Conservation (phyloP, 2,888 invertebrate species). For the Lamproptera curius region DNA sequence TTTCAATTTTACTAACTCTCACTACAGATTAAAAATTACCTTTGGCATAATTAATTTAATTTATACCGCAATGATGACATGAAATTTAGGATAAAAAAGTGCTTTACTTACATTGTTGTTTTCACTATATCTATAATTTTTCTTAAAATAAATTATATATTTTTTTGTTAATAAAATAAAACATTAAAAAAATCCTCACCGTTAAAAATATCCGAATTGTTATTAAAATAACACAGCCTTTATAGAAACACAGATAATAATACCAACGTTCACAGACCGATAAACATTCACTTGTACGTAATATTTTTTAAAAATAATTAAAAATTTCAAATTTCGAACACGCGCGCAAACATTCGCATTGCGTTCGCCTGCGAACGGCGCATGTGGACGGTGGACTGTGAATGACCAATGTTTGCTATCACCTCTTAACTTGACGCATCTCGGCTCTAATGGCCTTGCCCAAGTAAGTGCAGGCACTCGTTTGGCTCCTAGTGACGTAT, state of each 20-base stretch:
- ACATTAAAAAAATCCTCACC: slow-evolving; percentile 4
- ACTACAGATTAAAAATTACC: too few species aligned
- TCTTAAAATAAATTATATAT: not conserved
- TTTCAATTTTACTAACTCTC: too few species aligned
- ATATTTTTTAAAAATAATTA: not conserved
- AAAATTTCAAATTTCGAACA: slow-evolving; percentile 14
- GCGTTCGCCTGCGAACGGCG: slow-evolving; percentile 13
- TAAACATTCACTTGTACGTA: not conserved
- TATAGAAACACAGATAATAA: slow-evolving; percentile 5
- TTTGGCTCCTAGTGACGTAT: slow-evolving; percentile 8
- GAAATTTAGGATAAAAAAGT: too few species aligned
- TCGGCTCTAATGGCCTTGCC: slow-evolving; percentile 13
- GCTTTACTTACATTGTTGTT: too few species aligned
- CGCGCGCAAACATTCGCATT: slow-evolving; percentile 9
- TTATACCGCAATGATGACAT: too few species aligned
- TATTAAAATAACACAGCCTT: slow-evolving; percentile 7
- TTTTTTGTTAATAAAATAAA: slow-evolving; percentile 9
- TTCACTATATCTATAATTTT: not conserved
- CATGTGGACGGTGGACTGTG: slow-evolving; percentile 15
- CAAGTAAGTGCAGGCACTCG: not conserved
- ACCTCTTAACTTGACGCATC: slow-evolving; percentile 18
- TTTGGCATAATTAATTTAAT: too few species aligned
- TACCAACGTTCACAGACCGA: not conserved
- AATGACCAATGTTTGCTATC: slow-evolving; percentile 18
- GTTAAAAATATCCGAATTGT: slow-evolving; percentile 10